Evolutionary conservation across 1,140 invertebrate genomes (phyloP).

Genomic region (Eueides isabella): DNA sequence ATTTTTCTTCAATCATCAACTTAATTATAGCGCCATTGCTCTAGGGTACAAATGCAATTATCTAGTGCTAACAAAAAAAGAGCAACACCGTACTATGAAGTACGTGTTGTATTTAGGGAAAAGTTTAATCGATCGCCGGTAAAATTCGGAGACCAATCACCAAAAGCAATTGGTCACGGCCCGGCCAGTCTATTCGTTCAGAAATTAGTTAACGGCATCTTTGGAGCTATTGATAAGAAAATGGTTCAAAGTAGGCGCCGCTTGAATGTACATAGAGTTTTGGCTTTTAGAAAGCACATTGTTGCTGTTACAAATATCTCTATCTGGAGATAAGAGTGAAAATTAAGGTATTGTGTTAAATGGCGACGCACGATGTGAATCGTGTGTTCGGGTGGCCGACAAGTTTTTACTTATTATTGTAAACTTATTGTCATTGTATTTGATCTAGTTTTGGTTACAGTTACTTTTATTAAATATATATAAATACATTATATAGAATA

Average conservation of each 20-base stretch:
- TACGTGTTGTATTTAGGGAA: slow-evolving; percentile 34
- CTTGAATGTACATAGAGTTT: slow-evolving; percentile 57
- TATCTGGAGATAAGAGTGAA: slow-evolving; percentile 28
- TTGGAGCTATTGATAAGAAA: slow-evolving; percentile 66
- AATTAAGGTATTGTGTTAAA: slow-evolving; percentile 14
- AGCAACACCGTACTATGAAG: slow-evolving; percentile 14
- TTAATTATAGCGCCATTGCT: slow-evolving; percentile 13
- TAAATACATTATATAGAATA: neutral
- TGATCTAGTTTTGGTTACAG: slow-evolving; percentile 10
- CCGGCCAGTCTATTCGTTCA: slow-evolving; percentile 53
- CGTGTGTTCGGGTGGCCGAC: neutral
- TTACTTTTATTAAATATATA: neutral
- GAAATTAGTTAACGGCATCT: slow-evolving; percentile 68
- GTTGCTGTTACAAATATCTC: slow-evolving; percentile 39
- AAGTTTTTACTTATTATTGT: neutral
- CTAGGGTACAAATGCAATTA: slow-evolving; percentile 16
- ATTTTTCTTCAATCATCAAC: neutral
- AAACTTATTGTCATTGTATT: neutral
- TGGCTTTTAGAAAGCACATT: slow-evolving; percentile 65
- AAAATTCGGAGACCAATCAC: slow-evolving; percentile 35
- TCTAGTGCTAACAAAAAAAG: slow-evolving; percentile 13
- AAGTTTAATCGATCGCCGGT: slow-evolving; percentile 22
- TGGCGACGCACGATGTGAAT: neutral
- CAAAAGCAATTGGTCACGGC: slow-evolving; percentile 56
- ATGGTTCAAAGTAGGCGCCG: slow-evolving; percentile 51